Conservation (phyloP, 2,797 vertebrate species). For the Pogoniulus pusillus region DNA sequence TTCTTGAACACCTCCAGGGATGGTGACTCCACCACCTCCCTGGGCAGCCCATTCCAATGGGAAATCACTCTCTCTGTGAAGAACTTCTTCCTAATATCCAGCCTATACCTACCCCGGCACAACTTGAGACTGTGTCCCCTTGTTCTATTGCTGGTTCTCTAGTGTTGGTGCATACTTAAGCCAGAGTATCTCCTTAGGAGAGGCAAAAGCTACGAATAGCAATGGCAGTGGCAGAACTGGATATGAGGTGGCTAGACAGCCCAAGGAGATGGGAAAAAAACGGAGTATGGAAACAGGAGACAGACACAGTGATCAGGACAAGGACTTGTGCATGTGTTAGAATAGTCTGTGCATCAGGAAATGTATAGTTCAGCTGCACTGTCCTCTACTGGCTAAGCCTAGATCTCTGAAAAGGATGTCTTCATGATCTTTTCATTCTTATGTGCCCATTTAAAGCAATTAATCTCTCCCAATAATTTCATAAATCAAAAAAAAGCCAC, state of each 20-base stretch:
- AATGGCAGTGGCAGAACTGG: neutral
- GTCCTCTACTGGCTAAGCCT: constrained; percentile 24
- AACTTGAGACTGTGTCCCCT: too few species aligned
- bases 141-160: too few species aligned
- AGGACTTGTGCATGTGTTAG: neutral
- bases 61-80: too few species aligned
- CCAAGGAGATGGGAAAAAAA: neutral
- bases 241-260: neutral
- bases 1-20: too few species aligned
- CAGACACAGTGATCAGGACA: neutral
- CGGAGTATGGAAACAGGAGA: neutral
- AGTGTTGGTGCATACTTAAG: neutral
- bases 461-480: neutral
- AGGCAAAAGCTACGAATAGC: neutral
- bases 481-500: neutral
- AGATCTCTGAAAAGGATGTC: neutral
- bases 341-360: neutral
- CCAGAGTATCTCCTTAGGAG: neutral
- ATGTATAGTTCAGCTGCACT: neutral
- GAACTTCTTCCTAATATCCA: too few species aligned
- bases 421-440: neutral
- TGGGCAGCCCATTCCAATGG: too few species aligned
- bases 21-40: too few species aligned
- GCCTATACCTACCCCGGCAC: too few species aligned
- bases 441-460: neutral